Percentiles rank a stretch among this genome's conserved stretches.
Conservation (phyloP, 2,797 vertebrate species). For the Peromyscus aztecus region DNA sequence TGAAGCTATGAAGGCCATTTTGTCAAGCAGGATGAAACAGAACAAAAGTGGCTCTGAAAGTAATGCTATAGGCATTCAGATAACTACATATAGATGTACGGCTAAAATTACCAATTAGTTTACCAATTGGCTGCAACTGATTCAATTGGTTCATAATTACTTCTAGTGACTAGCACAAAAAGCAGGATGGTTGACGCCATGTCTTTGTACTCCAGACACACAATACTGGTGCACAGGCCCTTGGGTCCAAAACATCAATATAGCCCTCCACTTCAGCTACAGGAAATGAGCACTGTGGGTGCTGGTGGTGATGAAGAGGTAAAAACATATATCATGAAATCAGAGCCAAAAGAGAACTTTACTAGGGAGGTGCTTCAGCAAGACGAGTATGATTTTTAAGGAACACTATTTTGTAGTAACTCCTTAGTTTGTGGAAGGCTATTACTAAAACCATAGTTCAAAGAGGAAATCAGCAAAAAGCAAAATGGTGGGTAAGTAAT, state of each 20-base stretch:
- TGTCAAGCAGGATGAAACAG: constrained; percentile 88
- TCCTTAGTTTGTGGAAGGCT: constrained; percentile 12
- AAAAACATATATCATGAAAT: constrained; percentile 79
- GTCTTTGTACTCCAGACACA: constrained; percentile 96
- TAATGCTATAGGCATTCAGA: constrained; percentile 87
- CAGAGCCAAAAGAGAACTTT: constrained; percentile 79
- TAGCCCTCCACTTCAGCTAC: constrained; percentile 83
- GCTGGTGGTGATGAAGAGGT: constrained; percentile 76
- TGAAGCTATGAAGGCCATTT: constrained; percentile 89
- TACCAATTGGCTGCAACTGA: constrained; percentile 95
- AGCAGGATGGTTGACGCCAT: constrained; percentile 96
- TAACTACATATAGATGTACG: constrained; percentile 91
- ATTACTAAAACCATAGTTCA: constrained; percentile 15
- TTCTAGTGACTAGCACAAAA: constrained; percentile 94
- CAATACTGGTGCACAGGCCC: constrained; percentile 89
- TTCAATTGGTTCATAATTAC: constrained; percentile 98
- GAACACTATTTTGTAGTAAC: constrained; percentile 82
- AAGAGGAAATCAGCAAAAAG: constrained; percentile 1
- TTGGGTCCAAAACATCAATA: constrained; percentile 87
- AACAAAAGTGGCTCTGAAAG: constrained; percentile 92
- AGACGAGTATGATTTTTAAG: constrained; percentile 71
- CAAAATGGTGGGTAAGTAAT: neutral
- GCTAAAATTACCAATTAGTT: constrained; percentile 99
- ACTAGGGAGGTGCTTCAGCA: neutral
- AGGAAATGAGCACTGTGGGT: constrained; percentile 69